phyloP scores from a whole-genome alignment of 2,797 vertebrate species.

The Acipenser ruthenus region DNA sequence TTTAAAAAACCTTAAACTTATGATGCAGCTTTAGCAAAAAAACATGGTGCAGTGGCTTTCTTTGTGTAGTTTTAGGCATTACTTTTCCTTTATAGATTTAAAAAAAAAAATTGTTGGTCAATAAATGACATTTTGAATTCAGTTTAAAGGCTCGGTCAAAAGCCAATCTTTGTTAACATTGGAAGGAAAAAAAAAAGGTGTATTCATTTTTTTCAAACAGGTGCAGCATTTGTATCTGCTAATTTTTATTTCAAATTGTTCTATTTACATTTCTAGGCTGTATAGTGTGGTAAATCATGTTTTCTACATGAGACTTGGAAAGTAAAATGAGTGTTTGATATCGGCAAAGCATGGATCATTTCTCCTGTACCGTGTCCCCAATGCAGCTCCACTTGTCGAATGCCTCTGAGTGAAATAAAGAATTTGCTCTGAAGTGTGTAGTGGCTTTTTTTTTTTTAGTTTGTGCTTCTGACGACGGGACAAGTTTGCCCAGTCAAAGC shows the following conservation, averaged over 20 bases:
- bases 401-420: constrained; percentile 91
- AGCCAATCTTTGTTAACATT: constrained; percentile 61
- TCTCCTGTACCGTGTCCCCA: constrained; percentile 79
- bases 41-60: constrained; percentile 57
- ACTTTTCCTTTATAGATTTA: constrained; percentile 63
- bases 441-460: constrained; percentile 22
- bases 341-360: constrained; percentile 65
- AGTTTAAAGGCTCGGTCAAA: constrained; percentile 51
- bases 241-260: constrained; percentile 65
- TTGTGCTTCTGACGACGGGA: no score
- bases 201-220: constrained; percentile 61
- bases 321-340: constrained; percentile 64
- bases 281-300: constrained; percentile 75
- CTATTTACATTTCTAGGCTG: constrained; percentile 76
- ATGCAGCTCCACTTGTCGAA: constrained; percentile 93
- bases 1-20: constrained; percentile 66
- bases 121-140: constrained; percentile 49
- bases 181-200: constrained; percentile 54
- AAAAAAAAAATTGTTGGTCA: constrained; percentile 61
- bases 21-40: constrained; percentile 73
- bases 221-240: constrained; percentile 68
- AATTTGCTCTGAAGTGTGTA: constrained; percentile 52
- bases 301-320: constrained; percentile 60
- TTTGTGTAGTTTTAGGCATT: constrained; percentile 56
- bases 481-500: no score